Evolutionary conservation across 2,797 vertebrate genomes (phyloP).

Genomic region (Schizopygopsis pylzovi): DNA sequence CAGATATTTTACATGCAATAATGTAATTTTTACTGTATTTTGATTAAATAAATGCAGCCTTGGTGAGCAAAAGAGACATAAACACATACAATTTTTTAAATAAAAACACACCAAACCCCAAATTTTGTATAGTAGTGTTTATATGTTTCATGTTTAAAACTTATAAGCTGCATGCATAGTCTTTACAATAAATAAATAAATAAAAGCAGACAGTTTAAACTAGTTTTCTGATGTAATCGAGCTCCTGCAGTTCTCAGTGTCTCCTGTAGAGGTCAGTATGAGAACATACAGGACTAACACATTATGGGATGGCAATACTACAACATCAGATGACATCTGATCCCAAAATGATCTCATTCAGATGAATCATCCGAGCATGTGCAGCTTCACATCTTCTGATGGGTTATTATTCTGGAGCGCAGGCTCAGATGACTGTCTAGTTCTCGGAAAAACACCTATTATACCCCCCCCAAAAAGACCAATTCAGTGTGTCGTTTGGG

Average conservation of each 20-base stretch:
- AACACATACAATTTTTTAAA: neutral
- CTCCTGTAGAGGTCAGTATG: constrained; percentile 33
- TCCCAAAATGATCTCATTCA: neutral
- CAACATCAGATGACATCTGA: constrained; percentile 10
- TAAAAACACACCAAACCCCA: neutral
- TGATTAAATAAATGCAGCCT: neutral
- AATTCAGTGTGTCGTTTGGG: neutral
- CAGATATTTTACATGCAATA: neutral
- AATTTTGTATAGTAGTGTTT: neutral
- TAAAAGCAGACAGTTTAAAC: neutral
- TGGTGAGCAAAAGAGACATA: neutral
- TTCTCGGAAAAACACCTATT: neutral
- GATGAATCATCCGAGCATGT: neutral
- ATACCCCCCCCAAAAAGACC: neutral
- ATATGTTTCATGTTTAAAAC: neutral
- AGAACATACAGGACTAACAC: neutral
- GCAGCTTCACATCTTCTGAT: neutral
- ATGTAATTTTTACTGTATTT: neutral
- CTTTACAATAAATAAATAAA: neutral
- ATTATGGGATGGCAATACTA: neutral
- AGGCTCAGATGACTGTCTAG: neutral
- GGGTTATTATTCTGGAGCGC: neutral
- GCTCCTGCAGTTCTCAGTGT: neutral
- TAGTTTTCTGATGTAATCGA: neutral
- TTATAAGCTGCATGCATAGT: neutral